phyloP scores from a whole-genome alignment of 2,113 vertebrate species.

The Callocephalon fimbriatum region DNA sequence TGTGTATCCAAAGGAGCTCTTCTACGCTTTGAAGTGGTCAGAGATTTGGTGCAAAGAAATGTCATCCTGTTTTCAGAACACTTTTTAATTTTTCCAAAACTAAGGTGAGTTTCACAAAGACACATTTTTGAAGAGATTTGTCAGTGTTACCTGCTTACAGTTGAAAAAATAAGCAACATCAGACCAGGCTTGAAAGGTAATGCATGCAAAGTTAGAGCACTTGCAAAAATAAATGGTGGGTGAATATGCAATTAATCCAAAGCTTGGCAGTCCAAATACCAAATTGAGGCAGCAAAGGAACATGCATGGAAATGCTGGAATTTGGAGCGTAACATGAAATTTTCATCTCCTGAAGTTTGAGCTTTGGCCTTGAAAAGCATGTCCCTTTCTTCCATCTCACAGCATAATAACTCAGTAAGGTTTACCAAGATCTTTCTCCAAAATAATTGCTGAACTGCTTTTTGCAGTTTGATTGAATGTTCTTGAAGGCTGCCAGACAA shows the following conservation, averaged over 20 bases:
- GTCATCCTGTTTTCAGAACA: background rate
- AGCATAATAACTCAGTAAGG: background rate
- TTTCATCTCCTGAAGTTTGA: background rate
- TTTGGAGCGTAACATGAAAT: background rate
- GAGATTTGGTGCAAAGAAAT: background rate
- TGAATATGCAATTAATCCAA: background rate
- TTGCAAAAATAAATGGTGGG: background rate
- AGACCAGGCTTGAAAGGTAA: background rate
- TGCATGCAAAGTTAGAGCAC: background rate
- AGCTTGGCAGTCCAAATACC: background rate
- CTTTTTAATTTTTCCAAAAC: background rate
- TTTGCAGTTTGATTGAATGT: background rate
- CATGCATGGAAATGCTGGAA: background rate
- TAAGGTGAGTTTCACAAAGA: background rate
- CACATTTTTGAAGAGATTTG: background rate
- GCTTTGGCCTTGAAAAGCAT: background rate
- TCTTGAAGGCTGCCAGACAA: background rate
- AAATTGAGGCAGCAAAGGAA: background rate
- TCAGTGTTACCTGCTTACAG: background rate
- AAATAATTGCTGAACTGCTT: background rate
- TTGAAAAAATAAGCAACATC: background rate
- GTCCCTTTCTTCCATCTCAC: background rate
- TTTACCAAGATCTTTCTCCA: background rate
- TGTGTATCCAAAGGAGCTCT: background rate
- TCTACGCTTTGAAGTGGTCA: background rate